These are phyloP conservation scores for Baryphthengus martii DNA, from an alignment of 2,113 vertebrate species.

Conservation along the genomic window DNA sequence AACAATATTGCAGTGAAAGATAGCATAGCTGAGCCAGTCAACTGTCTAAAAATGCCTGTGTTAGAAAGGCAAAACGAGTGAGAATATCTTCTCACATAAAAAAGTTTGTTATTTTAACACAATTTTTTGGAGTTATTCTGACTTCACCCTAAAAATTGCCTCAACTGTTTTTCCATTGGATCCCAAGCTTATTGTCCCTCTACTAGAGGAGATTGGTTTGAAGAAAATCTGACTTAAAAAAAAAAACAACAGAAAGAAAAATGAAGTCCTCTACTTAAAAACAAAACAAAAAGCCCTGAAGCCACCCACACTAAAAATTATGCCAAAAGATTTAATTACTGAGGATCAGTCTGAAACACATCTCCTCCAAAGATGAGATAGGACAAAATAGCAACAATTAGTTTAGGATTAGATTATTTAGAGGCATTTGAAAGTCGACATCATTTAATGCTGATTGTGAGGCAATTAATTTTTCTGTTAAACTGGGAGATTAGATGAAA, in stretches of 20 bases:
- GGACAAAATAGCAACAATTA: not conserved
- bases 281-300: not conserved
- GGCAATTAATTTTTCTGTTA: not conserved
- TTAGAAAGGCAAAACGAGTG: not conserved
- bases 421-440: not conserved
- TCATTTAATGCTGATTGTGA: not conserved
- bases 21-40: not conserved
- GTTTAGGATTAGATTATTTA: not conserved
- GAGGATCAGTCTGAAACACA: not conserved
- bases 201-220: not conserved
- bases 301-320: not conserved
- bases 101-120: not conserved
- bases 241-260: not conserved
- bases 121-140: not conserved
- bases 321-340: not conserved
- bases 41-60: not conserved
- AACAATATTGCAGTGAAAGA: not conserved
- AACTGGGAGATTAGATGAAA: not conserved
- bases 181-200: not conserved
- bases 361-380: not conserved
- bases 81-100: not conserved
- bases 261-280: not conserved
- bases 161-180: not conserved
- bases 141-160: not conserved
- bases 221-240: not conserved